A percentile compares a stretch with the other conserved stretches of the same genome.
Conservation (phyloP, 2,797 vertebrate genomes). For the Etheostoma perlongum region DNA sequence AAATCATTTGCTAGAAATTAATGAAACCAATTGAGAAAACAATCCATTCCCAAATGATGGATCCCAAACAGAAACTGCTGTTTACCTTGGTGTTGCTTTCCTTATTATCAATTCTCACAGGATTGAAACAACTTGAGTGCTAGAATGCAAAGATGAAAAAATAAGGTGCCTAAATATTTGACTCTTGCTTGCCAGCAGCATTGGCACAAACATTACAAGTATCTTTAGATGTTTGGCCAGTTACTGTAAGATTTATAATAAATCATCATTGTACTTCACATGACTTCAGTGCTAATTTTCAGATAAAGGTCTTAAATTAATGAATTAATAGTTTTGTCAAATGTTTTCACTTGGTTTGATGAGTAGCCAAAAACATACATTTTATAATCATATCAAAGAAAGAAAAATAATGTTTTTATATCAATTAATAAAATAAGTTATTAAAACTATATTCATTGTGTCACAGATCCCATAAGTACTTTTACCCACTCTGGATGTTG, state of each 20-base stretch:
- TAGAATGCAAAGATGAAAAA: constrained; percentile 56
- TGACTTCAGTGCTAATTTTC: constrained; percentile 15
- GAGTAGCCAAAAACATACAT: background rate
- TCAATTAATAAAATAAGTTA: background rate
- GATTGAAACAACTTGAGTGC: constrained; percentile 58
- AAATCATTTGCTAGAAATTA: constrained; percentile 78
- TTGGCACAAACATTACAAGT: constrained; percentile 17
- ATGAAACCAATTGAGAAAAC: constrained; percentile 79
- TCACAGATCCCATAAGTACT: background rate
- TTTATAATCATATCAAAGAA: background rate
- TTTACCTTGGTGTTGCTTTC: constrained; percentile 71
- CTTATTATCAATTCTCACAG: constrained; percentile 69
- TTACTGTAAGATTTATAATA: constrained; percentile 20
- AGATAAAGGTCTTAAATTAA: constrained; percentile 24
- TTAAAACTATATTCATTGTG: background rate
- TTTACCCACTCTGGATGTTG: background rate
- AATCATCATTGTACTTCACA: constrained; percentile 15
- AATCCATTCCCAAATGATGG: constrained; percentile 79
- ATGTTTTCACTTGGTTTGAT: background rate
- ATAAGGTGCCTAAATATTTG: constrained; percentile 41
- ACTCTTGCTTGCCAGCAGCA: constrained; percentile 23
- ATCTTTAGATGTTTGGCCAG: constrained; percentile 17
- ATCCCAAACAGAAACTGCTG: constrained; percentile 74
- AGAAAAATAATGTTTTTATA: background rate
- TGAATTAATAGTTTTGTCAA: constrained; percentile 1